A percentile compares a stretch with the other conserved stretches of the same genome.
Conservation (phyloP, 2,113 vertebrate species). For the Toxotes jaculatrix region DNA sequence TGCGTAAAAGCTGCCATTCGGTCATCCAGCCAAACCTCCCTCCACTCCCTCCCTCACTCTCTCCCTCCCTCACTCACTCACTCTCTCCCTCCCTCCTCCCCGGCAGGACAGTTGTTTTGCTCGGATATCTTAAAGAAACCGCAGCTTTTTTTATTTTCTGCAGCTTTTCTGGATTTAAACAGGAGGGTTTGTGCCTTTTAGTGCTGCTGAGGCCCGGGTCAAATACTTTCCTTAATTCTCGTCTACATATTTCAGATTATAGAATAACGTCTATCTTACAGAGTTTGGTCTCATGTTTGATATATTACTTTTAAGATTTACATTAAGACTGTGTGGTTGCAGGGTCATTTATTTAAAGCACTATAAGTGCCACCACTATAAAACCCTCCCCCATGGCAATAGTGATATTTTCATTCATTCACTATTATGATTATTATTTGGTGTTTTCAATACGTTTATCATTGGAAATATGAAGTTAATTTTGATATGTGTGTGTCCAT, state of each 20-base stretch:
- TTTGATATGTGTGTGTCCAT: background rate
- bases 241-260: background rate
- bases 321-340: background rate
- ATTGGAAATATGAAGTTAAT: background rate
- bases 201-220: background rate
- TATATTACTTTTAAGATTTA: background rate
- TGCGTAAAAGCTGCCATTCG: conserved; percentile 83
- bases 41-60: conserved; percentile 19
- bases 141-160: conserved; percentile 59
- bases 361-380: background rate
- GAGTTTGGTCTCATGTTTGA: background rate
- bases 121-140: conserved; percentile 85
- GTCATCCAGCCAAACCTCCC: conserved; percentile 80
- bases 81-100: conserved; percentile 27
- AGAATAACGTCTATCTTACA: background rate
- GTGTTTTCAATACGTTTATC: background rate
- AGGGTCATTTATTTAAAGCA: background rate
- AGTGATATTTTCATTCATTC: too few species aligned
- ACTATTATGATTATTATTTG: background rate
- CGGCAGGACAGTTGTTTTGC: conserved; percentile 73
- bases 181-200: conserved; percentile 35
- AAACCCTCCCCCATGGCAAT: background rate
- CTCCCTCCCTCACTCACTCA: background rate
- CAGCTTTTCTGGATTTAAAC: background rate
- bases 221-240: background rate